A percentile compares a stretch with the other conserved stretches of the same genome.
Evolutionary conservation across 2,797 vertebrate genomes (phyloP).

Genomic region (Mormyrops boulengeri): DNA sequence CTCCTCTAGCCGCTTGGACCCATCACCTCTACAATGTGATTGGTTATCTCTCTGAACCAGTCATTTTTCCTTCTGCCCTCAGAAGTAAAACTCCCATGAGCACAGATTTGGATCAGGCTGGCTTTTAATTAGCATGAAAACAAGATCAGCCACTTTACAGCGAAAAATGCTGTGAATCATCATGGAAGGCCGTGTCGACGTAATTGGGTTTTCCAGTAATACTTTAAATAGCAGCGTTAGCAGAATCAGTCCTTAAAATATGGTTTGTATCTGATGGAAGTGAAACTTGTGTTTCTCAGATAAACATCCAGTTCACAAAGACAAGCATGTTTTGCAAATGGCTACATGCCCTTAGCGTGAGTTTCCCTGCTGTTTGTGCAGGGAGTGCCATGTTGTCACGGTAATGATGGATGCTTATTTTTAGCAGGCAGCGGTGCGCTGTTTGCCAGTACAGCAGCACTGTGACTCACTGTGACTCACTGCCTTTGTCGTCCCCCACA

Average conservation of each 20-base stretch:
- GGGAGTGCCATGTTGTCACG: background rate
- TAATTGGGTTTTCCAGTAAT: background rate
- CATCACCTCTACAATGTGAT: background rate
- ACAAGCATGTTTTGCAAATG: background rate
- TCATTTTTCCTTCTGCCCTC: background rate
- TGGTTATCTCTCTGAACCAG: background rate
- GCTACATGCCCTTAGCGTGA: background rate
- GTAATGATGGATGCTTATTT: background rate
- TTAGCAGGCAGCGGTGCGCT: background rate
- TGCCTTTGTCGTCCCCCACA: constrained; percentile 17
- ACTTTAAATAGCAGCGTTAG: background rate
- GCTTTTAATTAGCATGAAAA: background rate
- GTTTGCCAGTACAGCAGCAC: background rate
- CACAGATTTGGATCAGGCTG: background rate
- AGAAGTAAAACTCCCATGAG: background rate
- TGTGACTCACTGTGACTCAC: background rate
- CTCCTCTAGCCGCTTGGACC: background rate
- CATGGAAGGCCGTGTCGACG: background rate
- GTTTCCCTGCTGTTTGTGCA: background rate
- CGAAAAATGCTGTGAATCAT: background rate
- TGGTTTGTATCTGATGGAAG: background rate
- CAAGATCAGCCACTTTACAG: background rate
- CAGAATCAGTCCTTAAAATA: background rate
- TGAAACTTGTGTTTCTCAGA: background rate
- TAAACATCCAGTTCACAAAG: background rate